Conservation (phyloP, 1,140 invertebrate species). For the Mamestra configurata region DNA sequence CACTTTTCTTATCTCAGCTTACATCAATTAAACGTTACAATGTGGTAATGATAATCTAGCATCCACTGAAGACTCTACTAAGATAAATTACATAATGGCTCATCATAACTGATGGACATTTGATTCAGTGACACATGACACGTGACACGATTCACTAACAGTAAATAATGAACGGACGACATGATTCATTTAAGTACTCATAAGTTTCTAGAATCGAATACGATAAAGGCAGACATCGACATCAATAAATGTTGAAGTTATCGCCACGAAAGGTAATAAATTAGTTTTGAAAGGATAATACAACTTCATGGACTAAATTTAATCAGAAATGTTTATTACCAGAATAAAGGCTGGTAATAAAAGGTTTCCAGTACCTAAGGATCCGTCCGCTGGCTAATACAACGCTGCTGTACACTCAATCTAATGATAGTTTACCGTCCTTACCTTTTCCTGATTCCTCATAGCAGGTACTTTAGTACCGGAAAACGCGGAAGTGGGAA, state of each 20-base stretch:
- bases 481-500: constrained; percentile 59
- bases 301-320: no score
- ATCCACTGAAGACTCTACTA: neutral
- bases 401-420: neutral
- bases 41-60: neutral
- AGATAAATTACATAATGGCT: neutral
- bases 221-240: no score
- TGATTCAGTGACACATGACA: neutral
- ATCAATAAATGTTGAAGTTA: no score
- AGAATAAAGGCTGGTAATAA: no score
- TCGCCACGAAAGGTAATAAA: no score
- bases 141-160: neutral
- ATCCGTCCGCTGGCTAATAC: constrained; percentile 37
- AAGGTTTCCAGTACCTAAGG: neutral
- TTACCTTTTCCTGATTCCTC: constrained; percentile 62
- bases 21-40: neutral
- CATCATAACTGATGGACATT: neutral
- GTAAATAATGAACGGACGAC: neutral
- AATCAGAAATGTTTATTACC: neutral
- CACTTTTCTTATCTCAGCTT: neutral
- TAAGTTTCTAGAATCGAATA: no score
- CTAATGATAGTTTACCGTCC: constrained; percentile 58
- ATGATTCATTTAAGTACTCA: neutral
- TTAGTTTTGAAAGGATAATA: no score
- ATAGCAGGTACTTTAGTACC: constrained; percentile 50